phyloP scores from a whole-genome alignment of 2,888 invertebrate genomes.

The Malthinus flaveolus region DNA sequence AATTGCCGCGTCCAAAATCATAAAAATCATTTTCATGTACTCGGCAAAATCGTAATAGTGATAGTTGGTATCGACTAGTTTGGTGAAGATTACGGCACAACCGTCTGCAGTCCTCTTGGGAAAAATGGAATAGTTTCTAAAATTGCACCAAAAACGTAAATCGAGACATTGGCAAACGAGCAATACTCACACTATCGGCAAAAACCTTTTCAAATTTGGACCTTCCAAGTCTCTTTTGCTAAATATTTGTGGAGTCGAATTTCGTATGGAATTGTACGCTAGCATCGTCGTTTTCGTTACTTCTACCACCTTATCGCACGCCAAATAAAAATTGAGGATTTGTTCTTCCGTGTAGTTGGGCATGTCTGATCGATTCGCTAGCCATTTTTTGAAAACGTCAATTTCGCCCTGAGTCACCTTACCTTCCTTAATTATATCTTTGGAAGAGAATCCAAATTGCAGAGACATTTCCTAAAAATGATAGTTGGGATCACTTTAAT shows the following conservation, averaged over 20 bases:
- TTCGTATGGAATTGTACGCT: constrained; percentile 63
- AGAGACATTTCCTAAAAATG: no score
- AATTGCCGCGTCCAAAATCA: constrained; percentile 57
- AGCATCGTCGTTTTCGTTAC: constrained; percentile 66
- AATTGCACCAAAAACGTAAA: no score
- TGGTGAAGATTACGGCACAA: constrained; percentile 64
- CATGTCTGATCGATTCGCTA: constrained; percentile 33
- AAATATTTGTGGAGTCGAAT: constrained; percentile 69
- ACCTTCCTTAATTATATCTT: constrained; percentile 1
- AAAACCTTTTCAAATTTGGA: no score
- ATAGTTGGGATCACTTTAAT: no score
- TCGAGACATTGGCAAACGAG: no score
- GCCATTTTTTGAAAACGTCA: constrained; percentile 32
- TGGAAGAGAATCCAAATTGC: background rate
- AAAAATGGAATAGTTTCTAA: constrained; percentile 52
- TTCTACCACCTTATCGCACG: constrained; percentile 65
- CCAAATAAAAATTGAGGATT: constrained; percentile 59
- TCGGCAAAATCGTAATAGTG: constrained; percentile 63
- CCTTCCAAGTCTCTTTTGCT: constrained; percentile 57
- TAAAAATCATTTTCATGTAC: constrained; percentile 59
- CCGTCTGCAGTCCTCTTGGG: constrained; percentile 64
- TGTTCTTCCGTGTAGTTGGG: constrained; percentile 60
- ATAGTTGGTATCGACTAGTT: constrained; percentile 60
- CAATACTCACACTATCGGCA: no score
- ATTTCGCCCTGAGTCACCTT: background rate